These are phyloP conservation scores for Semnornis frantzii DNA, from an alignment of 2,113 vertebrate genomes.

Conservation along the genomic window DNA sequence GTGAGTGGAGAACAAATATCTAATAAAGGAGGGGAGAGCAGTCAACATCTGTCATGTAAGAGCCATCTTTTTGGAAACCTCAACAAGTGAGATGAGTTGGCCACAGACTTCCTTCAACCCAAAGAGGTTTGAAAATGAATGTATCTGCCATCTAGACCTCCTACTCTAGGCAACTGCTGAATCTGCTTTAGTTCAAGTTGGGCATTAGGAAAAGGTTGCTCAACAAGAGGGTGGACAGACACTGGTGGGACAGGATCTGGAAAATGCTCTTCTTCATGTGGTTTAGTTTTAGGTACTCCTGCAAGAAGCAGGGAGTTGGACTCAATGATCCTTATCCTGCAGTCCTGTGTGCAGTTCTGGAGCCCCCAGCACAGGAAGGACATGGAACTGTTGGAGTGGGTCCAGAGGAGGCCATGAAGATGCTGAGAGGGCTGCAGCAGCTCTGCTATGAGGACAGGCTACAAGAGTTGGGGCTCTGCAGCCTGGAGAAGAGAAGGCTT, in stretches of 20 bases:
- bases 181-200: background rate
- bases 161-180: background rate
- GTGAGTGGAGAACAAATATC: background rate
- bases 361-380: no score
- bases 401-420: no score
- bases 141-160: background rate
- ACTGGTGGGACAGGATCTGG: background rate
- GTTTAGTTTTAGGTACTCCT: background rate
- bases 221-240: no score
- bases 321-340: background rate
- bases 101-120: background rate
- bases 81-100: background rate
- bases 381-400: no score
- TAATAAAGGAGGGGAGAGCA: background rate
- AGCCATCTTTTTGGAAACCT: background rate
- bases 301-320: background rate
- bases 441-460: no score
- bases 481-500: no score
- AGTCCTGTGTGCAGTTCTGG: no score
- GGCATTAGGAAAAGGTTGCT: no score
- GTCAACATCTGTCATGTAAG: background rate
- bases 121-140: background rate
- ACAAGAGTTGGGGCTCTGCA: no score
- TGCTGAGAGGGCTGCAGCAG: no score
- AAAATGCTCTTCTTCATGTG: rapidly evolving